Conservation (phyloP, 92 coral and sea anemone genomes). For the Heliopora coerulea region DNA sequence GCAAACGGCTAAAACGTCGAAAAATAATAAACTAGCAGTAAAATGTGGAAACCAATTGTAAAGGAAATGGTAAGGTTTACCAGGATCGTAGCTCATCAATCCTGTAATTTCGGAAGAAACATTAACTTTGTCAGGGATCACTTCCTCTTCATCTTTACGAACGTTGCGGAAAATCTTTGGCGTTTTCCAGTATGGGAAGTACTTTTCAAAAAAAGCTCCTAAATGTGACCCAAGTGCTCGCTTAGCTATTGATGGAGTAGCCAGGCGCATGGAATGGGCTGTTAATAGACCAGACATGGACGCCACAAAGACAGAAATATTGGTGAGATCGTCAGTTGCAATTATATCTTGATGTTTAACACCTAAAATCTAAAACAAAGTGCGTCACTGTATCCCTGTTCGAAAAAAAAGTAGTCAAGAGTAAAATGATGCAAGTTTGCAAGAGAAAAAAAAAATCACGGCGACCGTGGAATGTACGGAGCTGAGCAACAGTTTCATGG, state of each 20-base stretch:
- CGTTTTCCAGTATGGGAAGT: slow-evolving; percentile 65
- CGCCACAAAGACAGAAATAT: slow-evolving; percentile 63
- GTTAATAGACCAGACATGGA: slow-evolving; percentile 86
- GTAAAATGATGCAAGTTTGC: too few species aligned
- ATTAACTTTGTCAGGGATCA: slow-evolving; percentile 50
- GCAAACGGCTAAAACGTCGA: too few species aligned
- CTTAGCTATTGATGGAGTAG: slow-evolving; percentile 79
- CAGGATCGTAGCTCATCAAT: slow-evolving; percentile 78
- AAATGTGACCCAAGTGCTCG: slow-evolving; percentile 85
- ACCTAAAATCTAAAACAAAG: slow-evolving; percentile 69
- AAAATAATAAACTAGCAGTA: too few species aligned
- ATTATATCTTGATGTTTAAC: slow-evolving; percentile 71
- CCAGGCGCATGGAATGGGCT: slow-evolving; percentile 64
- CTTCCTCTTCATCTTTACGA: slow-evolving; percentile 43
- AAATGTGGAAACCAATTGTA: too few species aligned
- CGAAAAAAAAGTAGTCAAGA: too few species aligned
- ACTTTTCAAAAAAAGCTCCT: slow-evolving; percentile 70
- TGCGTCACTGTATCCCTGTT: too few species aligned
- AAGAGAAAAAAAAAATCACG: too few species aligned
- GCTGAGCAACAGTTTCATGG: too few species aligned
- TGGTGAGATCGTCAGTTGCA: slow-evolving; percentile 53
- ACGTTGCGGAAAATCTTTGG: slow-evolving; percentile 78
- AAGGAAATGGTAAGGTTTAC: too few species aligned
- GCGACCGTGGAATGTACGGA: too few species aligned
- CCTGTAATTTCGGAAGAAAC: slow-evolving; percentile 61